phyloP scores from a whole-genome alignment of 2,888 invertebrate species.

The Labia minor region DNA sequence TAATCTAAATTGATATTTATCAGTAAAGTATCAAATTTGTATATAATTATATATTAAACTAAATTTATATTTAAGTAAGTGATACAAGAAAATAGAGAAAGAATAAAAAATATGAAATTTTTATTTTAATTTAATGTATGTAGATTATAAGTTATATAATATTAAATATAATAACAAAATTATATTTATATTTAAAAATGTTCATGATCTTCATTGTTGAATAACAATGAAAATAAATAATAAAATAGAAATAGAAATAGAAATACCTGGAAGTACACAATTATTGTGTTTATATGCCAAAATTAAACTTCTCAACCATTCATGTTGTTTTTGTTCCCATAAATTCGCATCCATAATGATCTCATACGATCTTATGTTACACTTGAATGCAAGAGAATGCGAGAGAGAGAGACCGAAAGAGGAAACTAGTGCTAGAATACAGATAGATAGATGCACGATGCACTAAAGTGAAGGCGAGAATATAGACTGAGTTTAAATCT shows the following conservation, averaged over 20 bases:
- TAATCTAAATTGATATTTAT: too few species aligned
- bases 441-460: constrained; percentile 8
- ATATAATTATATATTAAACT: too few species aligned
- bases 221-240: constrained; percentile 18
- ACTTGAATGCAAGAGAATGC: neutral
- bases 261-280: constrained; percentile 29
- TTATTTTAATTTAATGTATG: too few species aligned
- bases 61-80: too few species aligned
- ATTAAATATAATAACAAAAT: neutral
- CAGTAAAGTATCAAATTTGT: too few species aligned
- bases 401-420: neutral
- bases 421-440: neutral
- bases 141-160: too few species aligned
- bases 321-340: constrained; percentile 37
- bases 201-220: too few species aligned
- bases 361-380: constrained; percentile 9
- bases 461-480: constrained; percentile 17
- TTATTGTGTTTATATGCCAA: constrained; percentile 36
- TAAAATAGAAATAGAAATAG: too few species aligned
- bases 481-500: constrained; percentile 21
- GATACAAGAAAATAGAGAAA: too few species aligned
- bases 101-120: too few species aligned
- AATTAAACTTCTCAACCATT: constrained; percentile 43
- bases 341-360: constrained; percentile 29
- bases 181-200: too few species aligned